Conservation (phyloP, 2,113 vertebrate species). For the Lepisosteus oculatus region DNA sequence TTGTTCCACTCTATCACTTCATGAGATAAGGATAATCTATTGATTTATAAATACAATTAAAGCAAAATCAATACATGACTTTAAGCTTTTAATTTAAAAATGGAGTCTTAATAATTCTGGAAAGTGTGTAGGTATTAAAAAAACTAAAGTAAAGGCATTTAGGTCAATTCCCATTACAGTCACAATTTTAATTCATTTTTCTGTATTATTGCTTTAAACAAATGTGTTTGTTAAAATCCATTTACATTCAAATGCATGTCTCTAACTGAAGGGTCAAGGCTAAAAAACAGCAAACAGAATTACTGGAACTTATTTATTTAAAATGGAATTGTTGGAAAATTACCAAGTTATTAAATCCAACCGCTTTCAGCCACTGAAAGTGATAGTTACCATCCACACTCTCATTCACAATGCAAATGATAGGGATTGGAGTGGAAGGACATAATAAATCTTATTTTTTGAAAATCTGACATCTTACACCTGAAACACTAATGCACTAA, state of each 20-base stretch:
- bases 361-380: conserved; percentile 19
- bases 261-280: conserved; percentile 9
- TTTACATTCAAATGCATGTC: background rate
- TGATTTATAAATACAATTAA: too few relatives aligned
- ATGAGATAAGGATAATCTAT: too few relatives aligned
- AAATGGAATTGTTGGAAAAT: conserved; percentile 39
- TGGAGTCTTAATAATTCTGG: too few relatives aligned
- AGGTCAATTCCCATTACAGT: background rate
- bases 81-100: too few relatives aligned
- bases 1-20: too few relatives aligned
- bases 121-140: too few relatives aligned
- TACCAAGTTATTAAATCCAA: conserved; percentile 38
- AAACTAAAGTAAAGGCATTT: background rate
- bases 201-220: background rate
- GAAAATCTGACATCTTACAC: conserved; percentile 6
- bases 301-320: conserved; percentile 2
- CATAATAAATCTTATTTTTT: background rate
- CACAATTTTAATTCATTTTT: background rate
- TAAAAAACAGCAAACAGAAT: background rate
- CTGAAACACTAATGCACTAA: background rate
- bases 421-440: conserved; percentile 12
- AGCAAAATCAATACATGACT: too few relatives aligned
- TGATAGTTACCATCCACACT: conserved; percentile 29
- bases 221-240: conserved; percentile 3
- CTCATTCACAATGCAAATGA: conserved; percentile 28